Percentiles rank a stretch among this genome's conserved stretches.
Evolutionary conservation across 2,797 vertebrate species (phyloP).

Genomic region (Scolopax rusticola): DNA sequence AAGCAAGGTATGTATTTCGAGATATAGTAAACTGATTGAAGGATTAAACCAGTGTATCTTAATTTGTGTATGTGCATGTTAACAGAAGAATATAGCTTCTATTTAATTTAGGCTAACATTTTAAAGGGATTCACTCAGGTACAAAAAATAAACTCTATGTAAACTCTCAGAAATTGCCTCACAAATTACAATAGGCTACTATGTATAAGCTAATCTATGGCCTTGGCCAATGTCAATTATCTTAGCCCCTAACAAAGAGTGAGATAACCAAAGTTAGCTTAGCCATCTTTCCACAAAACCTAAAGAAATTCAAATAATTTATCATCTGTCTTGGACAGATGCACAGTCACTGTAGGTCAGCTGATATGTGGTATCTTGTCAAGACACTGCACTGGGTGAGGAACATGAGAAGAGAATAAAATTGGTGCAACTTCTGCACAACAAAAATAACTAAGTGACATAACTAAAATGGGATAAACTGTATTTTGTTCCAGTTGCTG

Average conservation of each 20-base stretch:
- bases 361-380: neutral
- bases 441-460: neutral
- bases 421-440: neutral
- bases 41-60: neutral
- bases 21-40: neutral
- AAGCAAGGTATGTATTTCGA: neutral
- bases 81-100: neutral
- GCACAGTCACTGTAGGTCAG: neutral
- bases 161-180: neutral
- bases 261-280: neutral
- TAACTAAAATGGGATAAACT: neutral
- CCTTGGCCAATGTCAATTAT: neutral
- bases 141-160: neutral
- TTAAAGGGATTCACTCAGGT: neutral
- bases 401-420: neutral
- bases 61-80: neutral
- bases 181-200: neutral
- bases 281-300: neutral
- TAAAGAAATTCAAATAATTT: neutral
- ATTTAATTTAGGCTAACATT: neutral
- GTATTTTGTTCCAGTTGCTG: neutral
- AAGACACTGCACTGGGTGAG: neutral
- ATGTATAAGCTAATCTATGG: accelerated
- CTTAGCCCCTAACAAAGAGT: neutral
- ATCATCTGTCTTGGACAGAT: neutral